Evolutionary conservation across 2,797 vertebrate species (phyloP), one percentile per base, ranked within the genome.

Genomic region (Lindbergichthys nudifrons): DNA sequence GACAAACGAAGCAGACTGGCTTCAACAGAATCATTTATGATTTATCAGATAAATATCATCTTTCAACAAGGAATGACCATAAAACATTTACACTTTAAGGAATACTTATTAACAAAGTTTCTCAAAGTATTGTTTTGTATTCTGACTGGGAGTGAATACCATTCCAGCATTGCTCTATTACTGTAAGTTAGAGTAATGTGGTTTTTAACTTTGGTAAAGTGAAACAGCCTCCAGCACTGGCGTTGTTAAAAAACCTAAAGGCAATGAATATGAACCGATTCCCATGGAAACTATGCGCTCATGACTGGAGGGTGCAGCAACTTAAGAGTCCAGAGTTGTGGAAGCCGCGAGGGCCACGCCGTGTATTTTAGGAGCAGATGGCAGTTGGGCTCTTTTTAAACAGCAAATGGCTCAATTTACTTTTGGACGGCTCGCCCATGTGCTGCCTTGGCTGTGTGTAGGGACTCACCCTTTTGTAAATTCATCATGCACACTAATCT

Each of bases 281-380:
- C n/a, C n/a, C n/a, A n/a, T 46, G 72, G 90, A 93, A 94, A 91
- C 73, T 84, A 88, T 90, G 82, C 42, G 50, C 79, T 88, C 75
- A 62, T 79, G 87, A 71, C 84, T 53, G 2, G 61, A 52, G 47
- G 32, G 63, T 73, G 69, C 65, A 79, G 83, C 77, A 85, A 85
- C 75, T 69, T 74, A 65, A 66, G 79, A 87, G 67, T 77, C 67
- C 77, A 18, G 67, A 77, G 84, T 89, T 76, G 89, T 73, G 80
- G 51, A 42, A 89, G 79, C 57, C 74, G 84, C 0, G 78, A 84
- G 16, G 81, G 42, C 39, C 77, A 65, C 14, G 70, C 53, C 14
- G 23, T 58, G 72, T 65, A 87, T 87, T 85, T 67, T 45, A 10
- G 59, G 72, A 58, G 70, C 83, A 88, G 85, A 85, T 89, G 86